These are phyloP conservation scores for Pelagia noctiluca DNA, from an alignment of 30 jellyfish, hydroid and myxozoan genomes.

Conservation along the genomic window DNA sequence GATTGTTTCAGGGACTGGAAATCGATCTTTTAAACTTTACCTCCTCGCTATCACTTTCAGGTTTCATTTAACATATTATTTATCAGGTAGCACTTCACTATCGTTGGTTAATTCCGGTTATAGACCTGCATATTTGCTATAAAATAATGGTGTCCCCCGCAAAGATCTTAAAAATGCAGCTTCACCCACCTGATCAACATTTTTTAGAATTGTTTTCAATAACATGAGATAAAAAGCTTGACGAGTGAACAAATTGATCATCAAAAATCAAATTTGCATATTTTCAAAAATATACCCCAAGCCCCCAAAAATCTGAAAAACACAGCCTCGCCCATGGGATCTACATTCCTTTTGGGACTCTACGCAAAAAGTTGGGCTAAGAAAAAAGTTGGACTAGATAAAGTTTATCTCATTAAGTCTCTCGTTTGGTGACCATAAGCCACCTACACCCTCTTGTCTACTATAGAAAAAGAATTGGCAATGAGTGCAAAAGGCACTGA, in stretches of 20 bases:
- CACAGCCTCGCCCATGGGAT: slow-evolving; percentile 21
- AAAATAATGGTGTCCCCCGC: slow-evolving; percentile 4
- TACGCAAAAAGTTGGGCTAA: slow-evolving; percentile 18
- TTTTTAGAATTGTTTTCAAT: slow-evolving; percentile 13
- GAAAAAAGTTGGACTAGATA: too few species aligned
- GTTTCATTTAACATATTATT: neutral
- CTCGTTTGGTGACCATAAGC: too few species aligned
- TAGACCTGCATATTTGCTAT: slow-evolving; percentile 21
- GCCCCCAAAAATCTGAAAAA: slow-evolving; percentile 9
- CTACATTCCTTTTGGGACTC: slow-evolving; percentile 10
- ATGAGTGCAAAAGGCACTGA: too few species aligned
- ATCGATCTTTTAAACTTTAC: slow-evolving; percentile 7
- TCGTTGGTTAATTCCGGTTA: slow-evolving; percentile 6
- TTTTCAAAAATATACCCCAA: neutral
- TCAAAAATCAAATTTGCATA: slow-evolving; percentile 13
- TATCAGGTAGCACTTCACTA: neutral
- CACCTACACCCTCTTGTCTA: too few species aligned
- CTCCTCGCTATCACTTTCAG: slow-evolving; percentile 8
- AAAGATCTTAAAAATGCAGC: neutral
- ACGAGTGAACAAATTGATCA: slow-evolving; percentile 13
- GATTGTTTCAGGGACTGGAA: slow-evolving; percentile 13
- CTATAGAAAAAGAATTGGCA: too few species aligned
- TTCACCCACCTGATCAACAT: slow-evolving; percentile 14
- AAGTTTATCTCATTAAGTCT: too few species aligned
- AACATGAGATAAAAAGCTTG: slow-evolving; percentile 15